Percentiles rank a stretch among this genome's conserved stretches.
Conservation (phyloP, 2,888 invertebrate species). For the Gnatocerus cornutus region DNA sequence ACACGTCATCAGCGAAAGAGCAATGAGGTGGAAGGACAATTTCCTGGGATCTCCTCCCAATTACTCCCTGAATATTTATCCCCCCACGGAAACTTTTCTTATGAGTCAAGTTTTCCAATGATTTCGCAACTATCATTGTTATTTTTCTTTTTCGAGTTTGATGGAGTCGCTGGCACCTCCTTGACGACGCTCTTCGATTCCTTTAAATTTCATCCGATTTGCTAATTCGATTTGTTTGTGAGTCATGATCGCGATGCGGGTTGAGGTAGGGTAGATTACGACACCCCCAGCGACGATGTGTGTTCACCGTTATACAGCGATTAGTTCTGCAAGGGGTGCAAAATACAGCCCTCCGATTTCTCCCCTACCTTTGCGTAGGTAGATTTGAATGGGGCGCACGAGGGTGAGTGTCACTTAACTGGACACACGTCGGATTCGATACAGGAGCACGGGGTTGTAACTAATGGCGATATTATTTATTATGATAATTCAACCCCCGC, state of each 20-base stretch:
- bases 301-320: conserved; percentile 66
- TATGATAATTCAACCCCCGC: conserved; percentile 55
- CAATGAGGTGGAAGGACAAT: conserved; percentile 67
- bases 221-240: conserved; percentile 37
- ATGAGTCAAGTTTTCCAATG: conserved; percentile 54
- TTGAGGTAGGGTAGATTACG: conserved; percentile 63
- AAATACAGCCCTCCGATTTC: conserved; percentile 52
- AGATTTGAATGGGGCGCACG: conserved; percentile 42
- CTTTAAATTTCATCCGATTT: conserved; percentile 2
- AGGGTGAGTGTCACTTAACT: conserved; percentile 61
- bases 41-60: conserved; percentile 60
- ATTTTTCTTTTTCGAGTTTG: not conserved
- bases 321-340: conserved; percentile 67
- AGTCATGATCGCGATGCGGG: conserved; percentile 34
- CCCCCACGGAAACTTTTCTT: conserved; percentile 54
- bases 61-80: conserved; percentile 54
- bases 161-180: conserved; percentile 4
- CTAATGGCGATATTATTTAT: conserved; percentile 57
- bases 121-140: conserved; percentile 48
- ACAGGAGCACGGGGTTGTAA: conserved; percentile 43
- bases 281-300: conserved; percentile 60
- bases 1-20: conserved; percentile 64
- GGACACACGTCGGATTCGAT: conserved; percentile 59
- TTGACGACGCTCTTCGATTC: not conserved
- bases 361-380: conserved; percentile 48